A percentile compares a stretch with the other conserved stretches of the same genome.
Conservation (phyloP, 2,797 vertebrate genomes). For the Aselliscus stoliczkanus region DNA sequence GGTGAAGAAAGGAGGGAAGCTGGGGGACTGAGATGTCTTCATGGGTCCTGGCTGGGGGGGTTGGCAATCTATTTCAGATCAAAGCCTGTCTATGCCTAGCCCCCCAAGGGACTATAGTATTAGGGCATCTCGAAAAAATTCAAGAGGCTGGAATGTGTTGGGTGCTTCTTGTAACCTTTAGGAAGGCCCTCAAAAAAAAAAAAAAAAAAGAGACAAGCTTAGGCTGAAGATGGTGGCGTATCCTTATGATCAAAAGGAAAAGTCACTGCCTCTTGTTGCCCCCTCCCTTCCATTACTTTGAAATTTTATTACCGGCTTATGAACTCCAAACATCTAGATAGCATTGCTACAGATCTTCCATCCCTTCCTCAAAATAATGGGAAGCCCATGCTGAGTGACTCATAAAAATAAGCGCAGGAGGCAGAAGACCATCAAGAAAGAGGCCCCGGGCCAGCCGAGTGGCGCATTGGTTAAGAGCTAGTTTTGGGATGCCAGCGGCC, state of each 20-base stretch:
- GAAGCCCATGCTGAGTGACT: background rate
- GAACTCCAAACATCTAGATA: background rate
- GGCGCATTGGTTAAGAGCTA: too few species aligned
- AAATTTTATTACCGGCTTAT: background rate
- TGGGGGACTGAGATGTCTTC: background rate
- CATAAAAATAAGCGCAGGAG: background rate
- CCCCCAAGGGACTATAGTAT: background rate
- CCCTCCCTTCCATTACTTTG: background rate
- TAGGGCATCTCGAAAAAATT: background rate
- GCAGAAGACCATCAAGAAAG: background rate
- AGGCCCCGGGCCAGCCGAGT: too few species aligned
- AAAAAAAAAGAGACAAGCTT: background rate
- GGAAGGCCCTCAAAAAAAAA: background rate
- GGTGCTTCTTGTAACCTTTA: background rate
- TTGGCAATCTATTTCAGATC: background rate
- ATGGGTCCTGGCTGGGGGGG: background rate
- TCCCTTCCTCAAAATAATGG: background rate
- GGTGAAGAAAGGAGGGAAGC: background rate
- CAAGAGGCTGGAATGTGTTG: background rate
- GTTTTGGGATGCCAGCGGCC: too few species aligned
- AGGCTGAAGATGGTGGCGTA: background rate
- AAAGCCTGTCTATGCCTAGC: background rate
- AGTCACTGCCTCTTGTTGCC: background rate
- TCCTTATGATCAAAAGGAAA: background rate
- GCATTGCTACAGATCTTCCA: background rate